These are phyloP conservation scores for Lepidostoma basale DNA, from an alignment of 1,140 invertebrate species.

Conservation along the genomic window DNA sequence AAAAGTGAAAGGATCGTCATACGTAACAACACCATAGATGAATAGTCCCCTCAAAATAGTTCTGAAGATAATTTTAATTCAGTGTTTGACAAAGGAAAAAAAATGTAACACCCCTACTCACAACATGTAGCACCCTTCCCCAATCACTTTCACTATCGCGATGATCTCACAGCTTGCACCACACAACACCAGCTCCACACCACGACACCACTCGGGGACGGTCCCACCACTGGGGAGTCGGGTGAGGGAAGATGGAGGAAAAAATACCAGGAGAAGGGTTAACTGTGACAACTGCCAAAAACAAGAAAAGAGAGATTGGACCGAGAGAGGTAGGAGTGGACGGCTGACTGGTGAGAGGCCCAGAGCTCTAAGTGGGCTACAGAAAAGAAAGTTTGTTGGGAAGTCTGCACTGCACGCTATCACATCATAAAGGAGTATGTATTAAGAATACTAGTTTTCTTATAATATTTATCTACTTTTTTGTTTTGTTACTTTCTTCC, in stretches of 20 bases:
- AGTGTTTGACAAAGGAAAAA: no score
- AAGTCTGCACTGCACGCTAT: slow-evolving; percentile 4
- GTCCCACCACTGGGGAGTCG: slow-evolving; percentile 4
- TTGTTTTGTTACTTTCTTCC: no score
- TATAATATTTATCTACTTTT: background rate
- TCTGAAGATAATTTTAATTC: no score
- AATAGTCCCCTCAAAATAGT: no score
- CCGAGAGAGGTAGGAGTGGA: slow-evolving; percentile 20
- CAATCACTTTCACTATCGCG: slow-evolving; percentile 25
- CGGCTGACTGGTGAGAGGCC: slow-evolving; percentile 21
- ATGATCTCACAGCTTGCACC: slow-evolving; percentile 8
- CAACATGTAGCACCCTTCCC: slow-evolving; percentile 15
- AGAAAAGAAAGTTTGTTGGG: slow-evolving; percentile 41
- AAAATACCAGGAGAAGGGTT: slow-evolving; percentile 32
- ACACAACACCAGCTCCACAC: slow-evolving; percentile 9
- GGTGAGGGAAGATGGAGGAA: slow-evolving; percentile 28
- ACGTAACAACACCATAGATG: no score
- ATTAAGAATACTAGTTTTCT: no score
- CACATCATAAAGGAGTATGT: background rate
- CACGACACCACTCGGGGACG: background rate
- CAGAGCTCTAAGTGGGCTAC: slow-evolving; percentile 36
- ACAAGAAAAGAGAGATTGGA: slow-evolving; percentile 18
- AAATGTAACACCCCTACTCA: slow-evolving; percentile 31
- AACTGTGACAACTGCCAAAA: slow-evolving; percentile 4
- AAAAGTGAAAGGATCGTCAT: no score